These are phyloP conservation scores for Patella caerulea DNA, from an alignment of 2,888 invertebrate species.

Conservation along the genomic window DNA sequence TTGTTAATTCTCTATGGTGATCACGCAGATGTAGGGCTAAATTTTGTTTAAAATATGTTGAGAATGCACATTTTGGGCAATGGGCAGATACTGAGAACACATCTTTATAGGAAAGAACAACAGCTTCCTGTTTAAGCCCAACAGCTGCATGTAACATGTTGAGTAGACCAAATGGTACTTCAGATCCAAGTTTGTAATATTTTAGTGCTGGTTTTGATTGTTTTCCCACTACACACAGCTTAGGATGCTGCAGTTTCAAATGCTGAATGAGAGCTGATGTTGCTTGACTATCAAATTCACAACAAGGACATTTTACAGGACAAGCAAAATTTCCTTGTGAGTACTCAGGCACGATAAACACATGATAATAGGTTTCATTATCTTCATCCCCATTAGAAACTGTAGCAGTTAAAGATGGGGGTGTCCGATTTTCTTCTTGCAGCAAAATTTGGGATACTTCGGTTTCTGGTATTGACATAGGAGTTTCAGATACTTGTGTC, in stretches of 20 bases:
- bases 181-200: slow-evolving; percentile 14
- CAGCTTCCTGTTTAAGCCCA: slow-evolving; percentile 26
- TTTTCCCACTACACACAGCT: slow-evolving; percentile 31
- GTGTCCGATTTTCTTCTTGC: not conserved
- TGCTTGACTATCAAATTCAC: slow-evolving; percentile 20
- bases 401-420: not conserved
- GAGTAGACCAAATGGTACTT: slow-evolving; percentile 7
- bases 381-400: not conserved
- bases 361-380: slow-evolving; percentile 6
- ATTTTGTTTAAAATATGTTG: slow-evolving; percentile 35
- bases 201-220: slow-evolving; percentile 15
- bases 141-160: not conserved
- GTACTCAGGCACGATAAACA: slow-evolving; percentile 1
- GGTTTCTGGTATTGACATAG: slow-evolving; percentile 8
- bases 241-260: slow-evolving; percentile 32
- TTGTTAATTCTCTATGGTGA: slow-evolving; percentile 39
- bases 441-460: not conserved
- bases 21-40: slow-evolving; percentile 39
- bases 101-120: slow-evolving; percentile 48
- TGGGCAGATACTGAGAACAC: slow-evolving; percentile 44
- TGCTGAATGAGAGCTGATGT: slow-evolving; percentile 38
- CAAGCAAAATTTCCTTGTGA: not conserved
- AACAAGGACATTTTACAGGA: not conserved
- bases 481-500: slow-evolving; percentile 38
- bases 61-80: slow-evolving; percentile 52